Percentiles rank a stretch among this genome's conserved stretches.
Conservation (phyloP, 2,797 vertebrate species). For the Acridotheres tristis region DNA sequence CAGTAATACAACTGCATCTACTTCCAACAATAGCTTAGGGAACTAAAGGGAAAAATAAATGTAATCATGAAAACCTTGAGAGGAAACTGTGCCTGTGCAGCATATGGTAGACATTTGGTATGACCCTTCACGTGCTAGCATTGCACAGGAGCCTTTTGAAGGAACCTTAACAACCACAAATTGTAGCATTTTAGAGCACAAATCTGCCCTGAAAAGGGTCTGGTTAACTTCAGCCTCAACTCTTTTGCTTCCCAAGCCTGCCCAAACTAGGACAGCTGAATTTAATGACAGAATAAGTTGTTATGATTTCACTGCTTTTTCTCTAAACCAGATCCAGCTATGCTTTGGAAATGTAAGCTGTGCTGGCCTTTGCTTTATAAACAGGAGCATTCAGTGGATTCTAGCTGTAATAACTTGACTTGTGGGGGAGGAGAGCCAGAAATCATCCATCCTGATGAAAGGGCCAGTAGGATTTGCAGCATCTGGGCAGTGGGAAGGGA, state of each 20-base stretch:
- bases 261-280: background rate
- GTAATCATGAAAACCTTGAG: background rate
- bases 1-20: background rate
- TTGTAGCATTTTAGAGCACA: slow-evolving; percentile 48
- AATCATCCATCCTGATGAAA: background rate
- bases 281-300: background rate
- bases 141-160: slow-evolving; percentile 66
- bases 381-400: background rate
- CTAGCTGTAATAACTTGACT: background rate
- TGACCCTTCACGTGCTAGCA: slow-evolving; percentile 60
- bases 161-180: slow-evolving; percentile 21
- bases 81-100: slow-evolving; percentile 50
- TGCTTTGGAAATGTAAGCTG: slow-evolving; percentile 16
- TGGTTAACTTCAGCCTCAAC: slow-evolving; percentile 33
- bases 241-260: background rate
- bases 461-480: background rate
- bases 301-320: slow-evolving; percentile 18
- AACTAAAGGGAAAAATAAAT: background rate
- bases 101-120: slow-evolving; percentile 63
- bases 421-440: background rate
- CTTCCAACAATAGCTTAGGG: background rate
- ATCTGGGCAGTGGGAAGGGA: background rate
- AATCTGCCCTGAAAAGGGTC: background rate
- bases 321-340: slow-evolving; percentile 6
- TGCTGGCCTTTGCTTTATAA: background rate